Percentiles rank a stretch among this genome's conserved stretches.
These are phyloP conservation scores for Sipha flava DNA, from an alignment of 1,140 invertebrate species.

Conservation along the genomic window DNA sequence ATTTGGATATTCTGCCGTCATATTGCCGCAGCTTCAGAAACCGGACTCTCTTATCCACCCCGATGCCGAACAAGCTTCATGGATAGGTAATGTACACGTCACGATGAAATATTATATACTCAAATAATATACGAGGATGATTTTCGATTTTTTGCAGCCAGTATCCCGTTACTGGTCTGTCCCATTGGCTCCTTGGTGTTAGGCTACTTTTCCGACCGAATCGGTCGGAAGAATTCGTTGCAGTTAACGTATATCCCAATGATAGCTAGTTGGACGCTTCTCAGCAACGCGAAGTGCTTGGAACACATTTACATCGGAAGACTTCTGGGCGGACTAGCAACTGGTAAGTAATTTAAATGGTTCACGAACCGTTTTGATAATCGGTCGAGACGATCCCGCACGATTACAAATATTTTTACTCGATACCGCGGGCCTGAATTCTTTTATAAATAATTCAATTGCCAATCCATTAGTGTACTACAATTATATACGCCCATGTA, in stretches of 20 bases:
- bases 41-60: neutral
- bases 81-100: conserved; percentile 28
- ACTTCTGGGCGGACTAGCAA: conserved; percentile 46
- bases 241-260: conserved; percentile 48
- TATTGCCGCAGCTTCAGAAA: conserved; percentile 12
- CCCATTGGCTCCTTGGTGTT: conserved; percentile 49
- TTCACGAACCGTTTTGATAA: too few relatives aligned
- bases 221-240: conserved; percentile 53
- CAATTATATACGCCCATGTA: too few relatives aligned
- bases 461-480: too few relatives aligned
- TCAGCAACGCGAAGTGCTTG: conserved; percentile 46
- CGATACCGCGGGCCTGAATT: too few relatives aligned
- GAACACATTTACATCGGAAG: conserved; percentile 46
- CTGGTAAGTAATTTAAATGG: conserved; percentile 36
- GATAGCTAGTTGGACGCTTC: conserved; percentile 47
- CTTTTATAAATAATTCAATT: too few relatives aligned
- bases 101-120: neutral
- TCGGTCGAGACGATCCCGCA: too few relatives aligned
- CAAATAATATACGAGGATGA: too few relatives aligned
- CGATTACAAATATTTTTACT: too few relatives aligned
- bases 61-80: neutral
- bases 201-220: conserved; percentile 54
- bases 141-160: conserved; percentile 47
- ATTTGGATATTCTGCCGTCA: neutral
- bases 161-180: conserved; percentile 49